Evolutionary conservation across 1,140 invertebrate genomes (phyloP).

Genomic region (Camponotus vicinus): DNA sequence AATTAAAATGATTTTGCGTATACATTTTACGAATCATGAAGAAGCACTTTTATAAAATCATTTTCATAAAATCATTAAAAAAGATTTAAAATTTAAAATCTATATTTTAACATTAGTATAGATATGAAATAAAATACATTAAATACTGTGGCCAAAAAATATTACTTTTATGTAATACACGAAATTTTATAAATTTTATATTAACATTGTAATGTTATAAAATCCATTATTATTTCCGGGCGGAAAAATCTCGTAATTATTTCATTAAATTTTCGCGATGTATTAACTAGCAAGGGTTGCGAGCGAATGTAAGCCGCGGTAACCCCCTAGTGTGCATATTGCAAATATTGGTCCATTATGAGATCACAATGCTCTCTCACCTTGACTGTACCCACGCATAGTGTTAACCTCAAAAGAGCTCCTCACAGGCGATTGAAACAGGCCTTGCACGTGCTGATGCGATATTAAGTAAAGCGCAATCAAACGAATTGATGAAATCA

Average conservation of each 20-base stretch:
- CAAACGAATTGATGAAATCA: neutral
- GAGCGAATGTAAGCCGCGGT: conserved; percentile 65
- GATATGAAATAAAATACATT: neutral
- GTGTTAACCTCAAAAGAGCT: conserved; percentile 54
- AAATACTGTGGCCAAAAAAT: neutral
- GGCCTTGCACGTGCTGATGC: neutral
- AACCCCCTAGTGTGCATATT: conserved; percentile 69
- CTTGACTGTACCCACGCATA: conserved; percentile 47
- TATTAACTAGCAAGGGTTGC: conserved; percentile 51
- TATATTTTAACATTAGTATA: neutral
- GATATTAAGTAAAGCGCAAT: conserved; percentile 19
- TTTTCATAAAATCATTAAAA: neutral
- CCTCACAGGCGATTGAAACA: conserved; percentile 46
- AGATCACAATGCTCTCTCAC: conserved; percentile 77
- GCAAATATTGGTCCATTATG: conserved; percentile 82
- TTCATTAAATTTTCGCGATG: conserved; percentile 61
- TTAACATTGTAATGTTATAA: neutral
- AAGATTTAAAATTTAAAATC: neutral
- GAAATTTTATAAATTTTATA: conserved; percentile 24
- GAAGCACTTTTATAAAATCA: neutral
- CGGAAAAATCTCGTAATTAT: conserved; percentile 60
- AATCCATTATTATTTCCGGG: neutral
- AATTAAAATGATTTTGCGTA: neutral
- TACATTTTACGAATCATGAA: neutral
- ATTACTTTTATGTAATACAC: neutral